Percentiles rank a stretch among this genome's conserved stretches.
Conservation (phyloP, 2,113 vertebrate species). For the Cochlearius cochlearius region DNA sequence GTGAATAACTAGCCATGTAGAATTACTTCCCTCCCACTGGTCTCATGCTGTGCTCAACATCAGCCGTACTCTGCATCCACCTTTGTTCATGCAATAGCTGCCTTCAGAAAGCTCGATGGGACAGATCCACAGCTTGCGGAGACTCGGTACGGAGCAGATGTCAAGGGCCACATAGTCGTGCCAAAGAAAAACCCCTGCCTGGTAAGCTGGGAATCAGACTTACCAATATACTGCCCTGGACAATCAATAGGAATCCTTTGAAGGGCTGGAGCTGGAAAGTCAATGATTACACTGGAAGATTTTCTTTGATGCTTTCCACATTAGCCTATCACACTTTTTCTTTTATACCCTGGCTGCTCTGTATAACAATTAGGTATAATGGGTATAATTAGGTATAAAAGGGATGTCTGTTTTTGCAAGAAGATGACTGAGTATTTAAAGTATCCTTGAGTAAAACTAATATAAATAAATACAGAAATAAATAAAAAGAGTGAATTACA, state of each 20-base stretch:
- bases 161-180: background rate
- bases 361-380: background rate
- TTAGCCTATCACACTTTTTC: background rate
- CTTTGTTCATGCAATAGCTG: background rate
- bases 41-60: background rate
- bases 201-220: background rate
- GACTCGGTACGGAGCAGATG: background rate
- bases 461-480: background rate
- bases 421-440: background rate
- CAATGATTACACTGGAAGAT: background rate
- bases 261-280: background rate
- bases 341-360: background rate
- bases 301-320: background rate
- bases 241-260: background rate
- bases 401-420: background rate
- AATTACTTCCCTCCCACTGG: background rate
- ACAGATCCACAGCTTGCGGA: background rate
- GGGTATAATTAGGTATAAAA: background rate
- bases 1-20: background rate
- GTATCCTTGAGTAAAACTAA: background rate
- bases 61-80: background rate
- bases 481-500: background rate
- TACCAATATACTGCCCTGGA: background rate
- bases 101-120: background rate
- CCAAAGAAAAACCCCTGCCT: background rate